Percentiles rank a stretch among this genome's conserved stretches.
phyloP scores from a whole-genome alignment of 2,888 invertebrate species.

The Lochmaea capreae region DNA sequence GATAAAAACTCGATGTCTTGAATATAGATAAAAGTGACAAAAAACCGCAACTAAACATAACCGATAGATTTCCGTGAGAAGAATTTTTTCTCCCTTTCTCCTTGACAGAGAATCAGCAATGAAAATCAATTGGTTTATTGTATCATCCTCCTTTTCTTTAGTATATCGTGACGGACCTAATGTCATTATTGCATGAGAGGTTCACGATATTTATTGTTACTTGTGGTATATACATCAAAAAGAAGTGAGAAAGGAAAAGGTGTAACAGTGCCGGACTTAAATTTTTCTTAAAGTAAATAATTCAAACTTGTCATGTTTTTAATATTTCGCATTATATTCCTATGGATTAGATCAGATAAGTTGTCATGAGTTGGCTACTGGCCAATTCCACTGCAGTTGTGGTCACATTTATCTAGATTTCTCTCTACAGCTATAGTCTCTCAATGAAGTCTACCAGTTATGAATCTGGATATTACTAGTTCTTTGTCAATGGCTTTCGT shows the following conservation, averaged over 20 bases:
- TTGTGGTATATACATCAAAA: constrained; percentile 6
- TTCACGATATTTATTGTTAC: constrained; percentile 38
- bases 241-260: not conserved
- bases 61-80: constrained; percentile 31
- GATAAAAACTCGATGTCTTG: constrained; percentile 18
- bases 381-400: too few species aligned
- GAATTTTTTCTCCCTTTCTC: not conserved
- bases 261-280: not conserved
- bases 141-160: constrained; percentile 33
- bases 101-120: constrained; percentile 20
- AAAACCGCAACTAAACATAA: constrained; percentile 25
- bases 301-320: too few species aligned
- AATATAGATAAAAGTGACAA: constrained; percentile 18
- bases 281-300: not conserved
- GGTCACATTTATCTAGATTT: too few species aligned
- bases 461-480: too few species aligned
- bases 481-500: too few species aligned
- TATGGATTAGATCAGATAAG: too few species aligned
- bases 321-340: too few species aligned
- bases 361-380: too few species aligned
- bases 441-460: too few species aligned
- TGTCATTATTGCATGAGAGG: constrained; percentile 39
- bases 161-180: constrained; percentile 40
- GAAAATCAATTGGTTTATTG: constrained; percentile 42
- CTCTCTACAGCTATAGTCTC: too few species aligned